Conservation (phyloP, 2,797 vertebrate genomes). For the Craterocephalus amniculus region DNA sequence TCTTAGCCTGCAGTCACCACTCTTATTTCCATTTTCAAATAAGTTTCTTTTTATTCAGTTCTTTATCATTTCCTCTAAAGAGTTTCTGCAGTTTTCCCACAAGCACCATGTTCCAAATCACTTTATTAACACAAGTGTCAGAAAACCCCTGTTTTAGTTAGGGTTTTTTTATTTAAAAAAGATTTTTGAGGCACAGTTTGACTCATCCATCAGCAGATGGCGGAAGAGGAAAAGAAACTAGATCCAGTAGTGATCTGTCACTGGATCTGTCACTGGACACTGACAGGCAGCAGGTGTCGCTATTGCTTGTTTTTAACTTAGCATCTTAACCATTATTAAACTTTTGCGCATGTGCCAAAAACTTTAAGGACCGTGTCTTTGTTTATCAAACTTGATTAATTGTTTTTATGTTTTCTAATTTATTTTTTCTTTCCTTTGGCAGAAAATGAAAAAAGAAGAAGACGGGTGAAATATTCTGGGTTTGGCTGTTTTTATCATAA, state of each 20-base stretch:
- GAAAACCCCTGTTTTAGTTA: too few relatives aligned
- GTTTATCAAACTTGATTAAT: not conserved
- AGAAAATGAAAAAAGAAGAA: too few relatives aligned
- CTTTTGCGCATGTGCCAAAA: not conserved
- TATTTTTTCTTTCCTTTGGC: not conserved
- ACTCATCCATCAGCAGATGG: conserved; percentile 23
- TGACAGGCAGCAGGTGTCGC: conserved; percentile 45
- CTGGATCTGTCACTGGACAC: too few relatives aligned
- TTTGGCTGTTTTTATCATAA: too few relatives aligned
- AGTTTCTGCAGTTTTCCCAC: not conserved
- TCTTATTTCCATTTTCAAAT: too few relatives aligned
- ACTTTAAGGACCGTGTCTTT: not conserved
- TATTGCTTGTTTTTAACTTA: not conserved
- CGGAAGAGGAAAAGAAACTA: conserved; percentile 25
- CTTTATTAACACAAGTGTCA: not conserved
- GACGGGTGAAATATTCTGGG: too few relatives aligned
- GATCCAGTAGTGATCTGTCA: rapidly evolving
- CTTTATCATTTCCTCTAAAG: not conserved
- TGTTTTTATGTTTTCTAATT: not conserved
- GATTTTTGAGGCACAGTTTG: not conserved
- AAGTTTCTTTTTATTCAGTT: too few relatives aligned
- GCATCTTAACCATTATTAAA: not conserved
- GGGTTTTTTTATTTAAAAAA: not conserved
- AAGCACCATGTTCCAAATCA: not conserved
- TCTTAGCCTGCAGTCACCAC: too few relatives aligned